These are phyloP conservation scores for Clarias magur DNA, from an alignment of 2,113 vertebrate genomes.

Conservation along the genomic window DNA sequence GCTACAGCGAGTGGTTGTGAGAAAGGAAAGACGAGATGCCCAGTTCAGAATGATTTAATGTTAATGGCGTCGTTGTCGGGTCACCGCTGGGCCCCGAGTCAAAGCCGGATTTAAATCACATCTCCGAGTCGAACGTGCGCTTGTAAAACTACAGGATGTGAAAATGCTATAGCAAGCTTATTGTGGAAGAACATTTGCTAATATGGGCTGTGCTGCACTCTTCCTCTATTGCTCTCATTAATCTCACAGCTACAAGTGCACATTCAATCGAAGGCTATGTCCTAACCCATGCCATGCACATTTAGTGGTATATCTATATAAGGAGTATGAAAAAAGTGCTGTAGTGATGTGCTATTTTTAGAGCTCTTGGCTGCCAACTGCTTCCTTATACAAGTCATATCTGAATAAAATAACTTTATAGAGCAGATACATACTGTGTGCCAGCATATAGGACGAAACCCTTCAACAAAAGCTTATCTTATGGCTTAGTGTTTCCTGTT, in stretches of 20 bases:
- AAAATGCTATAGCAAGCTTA: background rate
- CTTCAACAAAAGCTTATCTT: background rate
- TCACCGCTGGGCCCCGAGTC: constrained; percentile 40
- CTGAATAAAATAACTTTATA: background rate
- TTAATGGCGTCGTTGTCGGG: constrained; percentile 37
- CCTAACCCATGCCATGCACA: background rate
- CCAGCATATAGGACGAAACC: background rate
- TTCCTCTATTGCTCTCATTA: background rate
- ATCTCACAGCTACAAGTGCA: background rate
- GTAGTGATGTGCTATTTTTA: background rate
- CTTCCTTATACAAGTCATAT: background rate
- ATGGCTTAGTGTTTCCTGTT: background rate
- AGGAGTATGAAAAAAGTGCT: background rate
- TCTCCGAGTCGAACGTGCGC: background rate
- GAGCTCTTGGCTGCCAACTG: background rate
- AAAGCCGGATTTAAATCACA: constrained; percentile 25
- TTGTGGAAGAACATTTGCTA: background rate
- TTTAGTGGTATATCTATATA: background rate
- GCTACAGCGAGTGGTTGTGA: constrained; percentile 15
- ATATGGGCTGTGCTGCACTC: background rate
- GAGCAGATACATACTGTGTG: no score
- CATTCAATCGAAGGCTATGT: background rate
- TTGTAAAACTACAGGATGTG: constrained; percentile 9
- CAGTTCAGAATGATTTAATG: constrained; percentile 16
- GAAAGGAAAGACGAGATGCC: constrained; percentile 21